phyloP scores from a whole-genome alignment of 2,888 invertebrate genomes.

The Hypomecis punctinalis region DNA sequence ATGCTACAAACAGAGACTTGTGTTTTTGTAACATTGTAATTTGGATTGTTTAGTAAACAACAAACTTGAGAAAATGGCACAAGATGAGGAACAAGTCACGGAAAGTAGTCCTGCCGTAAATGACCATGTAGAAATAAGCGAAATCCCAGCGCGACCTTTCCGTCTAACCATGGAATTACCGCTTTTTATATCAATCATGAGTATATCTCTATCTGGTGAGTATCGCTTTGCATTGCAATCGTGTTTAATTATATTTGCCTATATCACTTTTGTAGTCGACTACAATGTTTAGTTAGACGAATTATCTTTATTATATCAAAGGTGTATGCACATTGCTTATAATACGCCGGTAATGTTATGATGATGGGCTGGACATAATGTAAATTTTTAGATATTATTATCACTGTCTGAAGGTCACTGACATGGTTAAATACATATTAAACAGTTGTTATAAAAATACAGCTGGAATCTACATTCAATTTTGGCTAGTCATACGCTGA shows the following conservation, averaged over 20 bases:
- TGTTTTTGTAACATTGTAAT: conserved; percentile 6
- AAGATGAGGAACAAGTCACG: conserved; percentile 60
- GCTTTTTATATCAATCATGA: conserved; percentile 70
- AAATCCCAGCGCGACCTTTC: conserved; percentile 59
- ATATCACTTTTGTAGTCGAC: neutral
- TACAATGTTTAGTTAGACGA: neutral
- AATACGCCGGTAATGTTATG: no score
- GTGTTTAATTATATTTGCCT: neutral
- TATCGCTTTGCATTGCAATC: conserved; percentile 11
- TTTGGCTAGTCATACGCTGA: no score
- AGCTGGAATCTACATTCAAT: no score
- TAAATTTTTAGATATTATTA: no score
- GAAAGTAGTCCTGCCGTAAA: conserved; percentile 57
- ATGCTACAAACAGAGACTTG: neutral
- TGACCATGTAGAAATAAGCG: conserved; percentile 59
- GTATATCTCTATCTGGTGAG: conserved; percentile 70
- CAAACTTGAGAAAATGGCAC: conserved; percentile 55
- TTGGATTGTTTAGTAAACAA: conserved; percentile 22
- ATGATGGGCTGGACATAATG: no score
- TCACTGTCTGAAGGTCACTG: no score
- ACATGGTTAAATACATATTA: no score
- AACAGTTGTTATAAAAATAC: no score
- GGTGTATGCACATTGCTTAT: no score
- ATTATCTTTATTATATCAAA: no score
- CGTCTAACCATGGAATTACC: conserved; percentile 73